Evolutionary conservation across 1,140 invertebrate genomes (phyloP).

Genomic region (Teleopsis dalmanni): DNA sequence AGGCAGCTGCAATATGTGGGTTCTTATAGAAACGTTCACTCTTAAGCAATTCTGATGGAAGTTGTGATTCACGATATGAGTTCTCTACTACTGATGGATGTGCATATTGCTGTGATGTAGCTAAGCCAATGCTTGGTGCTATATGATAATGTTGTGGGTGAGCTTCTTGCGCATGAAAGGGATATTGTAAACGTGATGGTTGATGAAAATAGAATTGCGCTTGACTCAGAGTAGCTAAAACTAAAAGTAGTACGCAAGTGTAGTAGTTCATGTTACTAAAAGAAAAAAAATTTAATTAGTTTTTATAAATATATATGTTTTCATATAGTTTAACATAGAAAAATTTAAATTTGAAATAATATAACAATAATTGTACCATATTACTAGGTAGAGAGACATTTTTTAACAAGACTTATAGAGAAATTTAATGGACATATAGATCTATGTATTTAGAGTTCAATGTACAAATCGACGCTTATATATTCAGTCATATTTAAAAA

Average conservation of each 20-base stretch:
- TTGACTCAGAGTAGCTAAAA: not conserved
- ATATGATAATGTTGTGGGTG: constrained; percentile 4
- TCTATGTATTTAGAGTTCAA: too few species aligned
- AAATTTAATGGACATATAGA: too few species aligned
- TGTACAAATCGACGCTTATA: too few species aligned
- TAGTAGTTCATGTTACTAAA: not conserved
- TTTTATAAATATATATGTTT: not conserved
- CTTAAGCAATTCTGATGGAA: constrained; percentile 57
- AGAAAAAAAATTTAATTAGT: not conserved
- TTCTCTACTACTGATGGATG: constrained; percentile 56
- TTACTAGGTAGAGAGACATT: too few species aligned
- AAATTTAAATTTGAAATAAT: too few species aligned
- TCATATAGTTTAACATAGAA: too few species aligned
- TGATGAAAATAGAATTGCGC: constrained; percentile 36
- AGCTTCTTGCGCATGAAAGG: not conserved
- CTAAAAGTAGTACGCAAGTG: not conserved
- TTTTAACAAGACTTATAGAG: too few species aligned
- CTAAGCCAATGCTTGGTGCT: constrained; percentile 7
- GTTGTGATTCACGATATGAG: constrained; percentile 50
- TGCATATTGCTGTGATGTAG: constrained; percentile 22
- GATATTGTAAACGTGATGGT: not conserved
- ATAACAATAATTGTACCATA: too few species aligned
- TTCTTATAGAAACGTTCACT: constrained; percentile 62
- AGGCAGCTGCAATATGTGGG: constrained; percentile 57
- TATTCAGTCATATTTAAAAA: too few species aligned